Percentiles rank a stretch among this genome's conserved stretches.
Conservation (phyloP, 2,888 invertebrate genomes). For the Drepanosiphum platanoidis region DNA sequence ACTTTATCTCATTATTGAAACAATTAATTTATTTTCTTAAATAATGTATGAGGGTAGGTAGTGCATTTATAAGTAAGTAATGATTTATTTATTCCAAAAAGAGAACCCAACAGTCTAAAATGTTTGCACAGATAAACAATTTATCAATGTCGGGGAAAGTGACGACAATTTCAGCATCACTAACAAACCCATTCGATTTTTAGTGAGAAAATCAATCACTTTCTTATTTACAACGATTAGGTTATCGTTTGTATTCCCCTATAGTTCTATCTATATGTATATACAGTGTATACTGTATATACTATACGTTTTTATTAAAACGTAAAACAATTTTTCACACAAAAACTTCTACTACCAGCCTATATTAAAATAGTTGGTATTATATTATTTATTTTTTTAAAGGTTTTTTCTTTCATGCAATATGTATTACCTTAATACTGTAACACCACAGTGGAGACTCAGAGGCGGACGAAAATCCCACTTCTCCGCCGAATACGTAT, state of each 20-base stretch:
- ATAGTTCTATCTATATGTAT: neutral
- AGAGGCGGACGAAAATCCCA: slow-evolving; percentile 78
- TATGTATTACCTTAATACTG: slow-evolving; percentile 74
- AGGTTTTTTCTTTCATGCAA: neutral
- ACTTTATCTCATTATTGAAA: neutral
- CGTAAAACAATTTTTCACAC: neutral
- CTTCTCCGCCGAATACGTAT: slow-evolving; percentile 88
- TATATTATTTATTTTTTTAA: slow-evolving; percentile 1
- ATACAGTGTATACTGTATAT: too few species aligned
- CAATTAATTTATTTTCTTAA: neutral
- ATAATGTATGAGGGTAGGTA: neutral
- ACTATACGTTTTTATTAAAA: neutral
- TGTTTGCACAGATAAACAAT: slow-evolving; percentile 2
- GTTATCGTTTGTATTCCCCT: slow-evolving; percentile 23
- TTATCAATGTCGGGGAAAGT: slow-evolving; percentile 26
- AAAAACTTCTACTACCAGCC: neutral
- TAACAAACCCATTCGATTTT: neutral
- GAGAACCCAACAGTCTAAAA: slow-evolving; percentile 6
- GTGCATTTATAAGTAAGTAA: slow-evolving; percentile 16
- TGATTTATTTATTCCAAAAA: slow-evolving; percentile 35
- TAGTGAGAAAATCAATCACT: slow-evolving; percentile 29
- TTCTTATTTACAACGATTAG: slow-evolving; percentile 3
- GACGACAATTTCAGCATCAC: slow-evolving; percentile 11
- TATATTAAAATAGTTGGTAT: neutral
- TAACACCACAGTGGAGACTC: slow-evolving; percentile 89